Evolutionary conservation across 2,888 invertebrate genomes (phyloP), one percentile per base, ranked within the genome.

Genomic region (Drosophila helvetica): DNA sequence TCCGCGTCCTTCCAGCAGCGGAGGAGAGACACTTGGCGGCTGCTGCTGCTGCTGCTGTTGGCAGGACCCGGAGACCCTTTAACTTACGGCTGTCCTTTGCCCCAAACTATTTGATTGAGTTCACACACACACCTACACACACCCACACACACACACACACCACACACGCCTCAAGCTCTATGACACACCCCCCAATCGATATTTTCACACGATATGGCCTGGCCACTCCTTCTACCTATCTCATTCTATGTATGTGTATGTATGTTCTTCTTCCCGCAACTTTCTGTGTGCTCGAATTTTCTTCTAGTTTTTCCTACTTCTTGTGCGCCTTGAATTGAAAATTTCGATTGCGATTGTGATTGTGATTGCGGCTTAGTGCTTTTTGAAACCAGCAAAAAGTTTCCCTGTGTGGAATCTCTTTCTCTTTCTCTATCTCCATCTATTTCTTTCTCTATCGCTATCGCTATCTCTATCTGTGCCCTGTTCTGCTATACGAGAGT

Each of bases 71-170:
- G 38, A 38, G 38, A 38, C 33, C 66, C 65, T 50, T 66, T 66
- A 66, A 65, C 66, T 50, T 48, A 42, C 43, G 66, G 66, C 65
- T 66, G 66, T 65, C 66, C 66, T 66, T 66, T 66, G 54, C 54
- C 65, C 38, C 38, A 62, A 62, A 61, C 61, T 51, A 18, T 51
- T 50, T 33, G 64, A 63, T 42, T 65, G 65, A 50, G 55, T 48
- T 25, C 43, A 22, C n/a, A 43, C 64, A 65, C 30, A 48, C 58
- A 48, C 46, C 33, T n/a, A 45, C 18, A 38, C 2, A 22, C 22
- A 50, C 30, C 30, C 15, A 58, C 51, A 53, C 47, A 63, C 38
- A 62, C 48, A 43, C 53, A 6, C 54, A 65, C 61, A 33, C 18
- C 18, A 46, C n/a, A 38, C 25, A 60, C 30, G 22, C 5, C 22